phyloP scores from a whole-genome alignment of 2,797 vertebrate genomes.

The Cyclura pinguis region DNA sequence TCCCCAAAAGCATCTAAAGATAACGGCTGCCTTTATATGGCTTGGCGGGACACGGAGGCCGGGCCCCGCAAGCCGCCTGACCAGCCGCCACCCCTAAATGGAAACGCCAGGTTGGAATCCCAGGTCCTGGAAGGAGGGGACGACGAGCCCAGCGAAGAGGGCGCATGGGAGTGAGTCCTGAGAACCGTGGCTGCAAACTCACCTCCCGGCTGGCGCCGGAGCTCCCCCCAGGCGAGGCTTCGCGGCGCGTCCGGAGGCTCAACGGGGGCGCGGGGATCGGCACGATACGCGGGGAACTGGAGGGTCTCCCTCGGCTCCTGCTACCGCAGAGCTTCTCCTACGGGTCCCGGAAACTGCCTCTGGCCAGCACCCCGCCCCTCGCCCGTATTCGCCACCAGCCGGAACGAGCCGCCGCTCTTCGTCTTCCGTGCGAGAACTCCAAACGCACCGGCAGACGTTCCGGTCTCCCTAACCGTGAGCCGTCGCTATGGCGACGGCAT shows the following conservation, averaged over 20 bases:
- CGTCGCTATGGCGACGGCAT: not conserved
- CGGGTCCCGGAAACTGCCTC: not conserved
- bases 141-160: too few relatives aligned
- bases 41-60: too few relatives aligned
- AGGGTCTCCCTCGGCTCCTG: not conserved
- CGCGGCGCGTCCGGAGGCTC: too few relatives aligned
- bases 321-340: not conserved
- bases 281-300: too few relatives aligned
- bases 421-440: not conserved
- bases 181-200: not conserved
- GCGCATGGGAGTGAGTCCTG: too few relatives aligned
- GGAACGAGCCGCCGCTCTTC: not conserved
- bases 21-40: too few relatives aligned
- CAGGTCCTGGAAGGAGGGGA: too few relatives aligned
- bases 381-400: not conserved
- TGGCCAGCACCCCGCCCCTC: not conserved
- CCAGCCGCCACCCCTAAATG: too few relatives aligned
- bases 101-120: too few relatives aligned
- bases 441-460: rapidly evolving
- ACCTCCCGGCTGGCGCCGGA: not conserved
- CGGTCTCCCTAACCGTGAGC: not conserved
- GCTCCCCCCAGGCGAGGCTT: too few relatives aligned
- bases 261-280: too few relatives aligned
- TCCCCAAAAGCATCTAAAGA: not conserved
- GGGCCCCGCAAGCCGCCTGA: too few relatives aligned